Base-by-base conservation (phyloP, 2,797 vertebrate genomes). In the Pempheris klunzingeri region DNA sequence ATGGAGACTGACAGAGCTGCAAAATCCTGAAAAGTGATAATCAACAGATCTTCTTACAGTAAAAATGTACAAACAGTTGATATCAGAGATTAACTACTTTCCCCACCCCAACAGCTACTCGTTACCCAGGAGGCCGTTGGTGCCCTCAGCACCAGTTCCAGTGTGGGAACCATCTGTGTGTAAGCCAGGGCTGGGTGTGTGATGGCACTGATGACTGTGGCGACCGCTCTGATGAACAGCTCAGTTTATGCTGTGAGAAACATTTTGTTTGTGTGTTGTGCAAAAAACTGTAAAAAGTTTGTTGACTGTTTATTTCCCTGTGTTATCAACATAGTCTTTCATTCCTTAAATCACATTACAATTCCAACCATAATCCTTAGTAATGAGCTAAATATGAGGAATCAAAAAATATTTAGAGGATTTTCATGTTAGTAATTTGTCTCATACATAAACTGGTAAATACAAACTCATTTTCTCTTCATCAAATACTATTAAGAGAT, bases 51-150 rank as follows among this genome's bases (percentile, higher is more conserved):
- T 14, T 46, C 20, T 34, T 13, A n/a, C n/a, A n/a, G n/a, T n/a
- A n/a, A n/a, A n/a, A n/a, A n/a, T n/a, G n/a, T n/a, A n/a, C 34
- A 36, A 12, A 5, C 39, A 57, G 11, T 34, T 44, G 9, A 63
- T 20, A 53, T 26, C 15, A 14, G 7, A 4, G 7, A 38, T 32
- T 34, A n/a, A 34, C 26, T 15, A 1, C 30, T 47, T 49, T 22
- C 2, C 6, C 4, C 1, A 12, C 18, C 7, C 14, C 22, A 24
- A 36, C 82, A 94, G 94, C 94, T 6, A 94, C 94, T 26, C 93
- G 94, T 70, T 95, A 62, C 88, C 94, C 94, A 64, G 93, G 92
- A 59, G 94, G 94, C 64, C 91, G 91, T 12, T 95, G 92, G 90
- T 95, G 94, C 44, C 91, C 85, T 18, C 34, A 3, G 2, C 32